Percentiles rank a stretch among this genome's conserved stretches.
These are phyloP conservation scores for Scaptomyza pallida DNA, from an alignment of 1,140 invertebrate genomes.

Conservation along the genomic window DNA sequence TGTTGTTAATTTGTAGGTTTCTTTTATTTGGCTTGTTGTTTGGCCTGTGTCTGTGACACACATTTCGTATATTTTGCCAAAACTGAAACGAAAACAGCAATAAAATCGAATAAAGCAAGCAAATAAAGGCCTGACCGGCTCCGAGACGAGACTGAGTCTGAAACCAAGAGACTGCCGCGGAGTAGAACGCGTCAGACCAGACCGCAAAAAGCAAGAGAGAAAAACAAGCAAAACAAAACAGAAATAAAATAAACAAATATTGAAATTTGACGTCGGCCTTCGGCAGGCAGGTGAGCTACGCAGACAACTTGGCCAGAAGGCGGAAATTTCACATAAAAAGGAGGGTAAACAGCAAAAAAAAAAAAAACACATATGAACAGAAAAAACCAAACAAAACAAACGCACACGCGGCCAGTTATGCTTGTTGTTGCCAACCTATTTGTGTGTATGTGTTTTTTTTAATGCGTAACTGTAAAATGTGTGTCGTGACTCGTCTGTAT, in stretches of 20 bases:
- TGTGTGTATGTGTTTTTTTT: conserved; percentile 24
- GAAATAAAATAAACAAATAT: conserved; percentile 63
- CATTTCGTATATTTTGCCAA: conserved; percentile 51
- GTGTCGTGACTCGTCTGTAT: conserved; percentile 49
- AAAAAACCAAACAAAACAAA: too few species aligned
- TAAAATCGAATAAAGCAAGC: conserved; percentile 70
- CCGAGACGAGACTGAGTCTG: conserved; percentile 12
- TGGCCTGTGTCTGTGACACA: conserved; percentile 61
- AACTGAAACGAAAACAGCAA: conserved; percentile 56
- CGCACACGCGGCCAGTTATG: not conserved
- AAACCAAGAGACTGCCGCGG: conserved; percentile 8
- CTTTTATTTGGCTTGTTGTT: conserved; percentile 20
- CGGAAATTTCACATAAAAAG: conserved; percentile 44
- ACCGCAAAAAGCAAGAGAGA: conserved; percentile 12
- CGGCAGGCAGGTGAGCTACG: conserved; percentile 43
- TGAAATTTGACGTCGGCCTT: conserved; percentile 56
- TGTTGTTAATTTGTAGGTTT: conserved; percentile 73
- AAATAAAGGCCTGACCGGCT: conserved; percentile 67
- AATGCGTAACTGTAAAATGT: conserved; percentile 79
- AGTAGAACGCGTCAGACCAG: conserved; percentile 30
- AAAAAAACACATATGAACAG: too few species aligned
- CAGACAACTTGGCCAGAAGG: conserved; percentile 52
- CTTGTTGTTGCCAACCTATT: not conserved
- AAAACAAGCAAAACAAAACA: conserved; percentile 3
- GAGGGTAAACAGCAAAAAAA: conserved; percentile 46